Conservation (phyloP, 1,140 invertebrate species). For the Bombus breviceps region DNA sequence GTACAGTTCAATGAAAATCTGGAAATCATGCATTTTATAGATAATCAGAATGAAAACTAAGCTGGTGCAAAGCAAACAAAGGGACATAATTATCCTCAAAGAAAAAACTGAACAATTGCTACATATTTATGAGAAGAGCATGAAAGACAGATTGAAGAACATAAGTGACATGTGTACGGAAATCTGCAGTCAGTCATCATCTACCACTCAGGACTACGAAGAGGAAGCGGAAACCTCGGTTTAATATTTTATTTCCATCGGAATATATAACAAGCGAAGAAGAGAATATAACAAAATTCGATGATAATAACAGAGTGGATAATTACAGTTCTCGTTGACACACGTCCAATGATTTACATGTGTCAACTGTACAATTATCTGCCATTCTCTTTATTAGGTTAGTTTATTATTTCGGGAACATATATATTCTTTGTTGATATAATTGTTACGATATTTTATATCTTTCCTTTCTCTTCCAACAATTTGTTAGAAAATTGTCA, state of each 20-base stretch:
- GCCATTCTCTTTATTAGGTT: neutral
- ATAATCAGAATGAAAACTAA: accelerated
- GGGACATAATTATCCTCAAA: accelerated
- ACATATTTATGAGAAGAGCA: too few species aligned
- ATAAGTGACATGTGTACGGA: accelerated
- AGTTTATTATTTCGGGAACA: neutral
- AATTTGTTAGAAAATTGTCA: too few species aligned
- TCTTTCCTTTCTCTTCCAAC: accelerated
- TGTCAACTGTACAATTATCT: neutral
- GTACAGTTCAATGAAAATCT: too few species aligned
- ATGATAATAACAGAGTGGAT: neutral
- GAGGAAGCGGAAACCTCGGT: accelerated
- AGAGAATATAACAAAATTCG: neutral
- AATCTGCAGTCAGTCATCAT: accelerated
- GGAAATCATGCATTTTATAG: accelerated
- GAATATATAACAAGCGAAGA: too few species aligned
- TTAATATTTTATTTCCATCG: too few species aligned
- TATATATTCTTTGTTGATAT: too few species aligned
- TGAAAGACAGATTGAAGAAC: too few species aligned
- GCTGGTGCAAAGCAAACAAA: accelerated
- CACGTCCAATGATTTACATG: neutral
- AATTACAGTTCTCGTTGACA: neutral
- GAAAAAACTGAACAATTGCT: too few species aligned
- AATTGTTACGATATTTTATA: too few species aligned
- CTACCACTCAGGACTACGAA: accelerated